Base-by-base conservation (phyloP, 1,140 invertebrate species). In the Stenopsyche tienmushanensis region DNA sequence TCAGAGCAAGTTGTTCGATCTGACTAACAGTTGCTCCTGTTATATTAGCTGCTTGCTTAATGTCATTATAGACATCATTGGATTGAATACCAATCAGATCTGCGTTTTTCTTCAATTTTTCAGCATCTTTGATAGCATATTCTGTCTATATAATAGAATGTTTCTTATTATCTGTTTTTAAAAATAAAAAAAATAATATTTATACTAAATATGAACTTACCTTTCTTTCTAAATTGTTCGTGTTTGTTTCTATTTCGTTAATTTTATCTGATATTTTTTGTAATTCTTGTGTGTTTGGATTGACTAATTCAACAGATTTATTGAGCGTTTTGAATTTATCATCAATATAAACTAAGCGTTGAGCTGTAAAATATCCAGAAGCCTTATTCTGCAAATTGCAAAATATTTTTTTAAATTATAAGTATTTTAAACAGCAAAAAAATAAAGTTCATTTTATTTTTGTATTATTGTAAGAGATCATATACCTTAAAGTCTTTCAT, bases 351-450 rank as follows among this genome's bases (percentile, higher is more conserved):
- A 84, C 83, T 0, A 95, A 75, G 54, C 89, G 83, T 68, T 89
- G 88, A 62, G 86, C 83, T 0, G 92, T 92, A 67, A 92, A 93
- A 71, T 90, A 90, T 25, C 89, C 88, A 23, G 88, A 82, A 8
- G 89, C 88, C 0, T 88, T 87, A 18, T 83, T 81, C 85, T 88
- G 74, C 5, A 79, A 79, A 64, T 58, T 59, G 13, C 5, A 3
- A 10, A 29, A 54, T 54, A 55, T 55, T 39, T 55, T 23, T 18
- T 17, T 54, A 23, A 7, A 23, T 50, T 50, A 5, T 5, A 50
- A 50, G 17, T 21, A 2, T 20, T 34, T 45, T 18, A 21, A 50
- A 50, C 13, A 18, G 13, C 3, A 50, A 20, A 50, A 18, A 21
- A 23, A 21, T 18, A 50, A 1, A 50, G 2, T 44, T 63, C n/a